Base-by-base conservation (phyloP, 2,113 vertebrate species). In the Sander vitreus region DNA sequence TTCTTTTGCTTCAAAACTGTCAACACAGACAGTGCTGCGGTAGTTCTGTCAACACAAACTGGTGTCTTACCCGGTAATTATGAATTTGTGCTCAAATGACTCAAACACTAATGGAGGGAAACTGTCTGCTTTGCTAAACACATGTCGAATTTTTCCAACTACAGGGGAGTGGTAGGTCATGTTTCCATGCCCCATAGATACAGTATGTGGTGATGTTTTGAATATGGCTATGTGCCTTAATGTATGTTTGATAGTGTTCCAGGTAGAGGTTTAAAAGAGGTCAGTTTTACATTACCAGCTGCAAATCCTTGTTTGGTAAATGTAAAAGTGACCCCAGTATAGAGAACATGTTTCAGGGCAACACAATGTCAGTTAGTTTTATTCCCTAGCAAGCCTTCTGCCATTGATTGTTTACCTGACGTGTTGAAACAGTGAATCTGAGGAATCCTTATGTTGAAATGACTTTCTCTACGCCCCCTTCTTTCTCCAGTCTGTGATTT, bases 181-280 rank as follows among this genome's bases (percentile, higher is more conserved):
- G 76, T 78, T 81, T 83, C 36, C 57, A 81, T 91, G 64, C 83
- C 87, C 87, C 80, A 58, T 90, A 85, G 78, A 87, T 86, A 84
- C 77, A 78, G 39, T 75, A 81, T 78, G 76, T 90, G 86, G 87
- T 91, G 89, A 83, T 85, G 90, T 94, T 93, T 85, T 86, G 74
- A 89, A 87, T 89, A 90, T 92, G 92, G 93, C 93, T 90, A 91
- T 93, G 95, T 96, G 95, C 95, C 95, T 95, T 96, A 96, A 92
- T 90, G 85, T 94, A 86, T 87, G 87, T 95, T 84, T 90, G 87
- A 83, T 89, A 89, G 88, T 73, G 71, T 69, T 84, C 75, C 72
- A 69, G 78, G 66, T 85, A 80, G 81, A 84, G 73, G 77, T 83
- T 76, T 75, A 47, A 81, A 69, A 88, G 83, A 89, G 85, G 58